Conservation (phyloP, 1,140 invertebrate genomes). For the Intoshia linei region DNA sequence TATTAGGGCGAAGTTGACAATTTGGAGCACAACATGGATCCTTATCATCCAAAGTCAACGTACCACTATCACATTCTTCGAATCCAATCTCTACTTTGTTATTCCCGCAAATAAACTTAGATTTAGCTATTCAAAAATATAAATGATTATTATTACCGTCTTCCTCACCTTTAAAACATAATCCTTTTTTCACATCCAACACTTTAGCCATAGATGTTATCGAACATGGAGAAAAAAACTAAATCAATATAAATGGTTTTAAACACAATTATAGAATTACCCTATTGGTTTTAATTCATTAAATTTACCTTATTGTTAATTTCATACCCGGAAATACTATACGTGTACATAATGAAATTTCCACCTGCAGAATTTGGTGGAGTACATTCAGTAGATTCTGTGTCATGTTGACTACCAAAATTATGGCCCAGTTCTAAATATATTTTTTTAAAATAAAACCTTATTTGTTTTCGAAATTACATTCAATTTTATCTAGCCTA, state of each 20-base stretch:
- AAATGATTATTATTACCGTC: not conserved
- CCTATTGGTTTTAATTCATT: not conserved
- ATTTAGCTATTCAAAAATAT: slow-evolving; percentile 30
- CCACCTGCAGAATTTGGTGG: slow-evolving; percentile 52
- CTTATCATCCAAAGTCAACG: slow-evolving; percentile 58
- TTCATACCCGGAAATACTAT: slow-evolving; percentile 76
- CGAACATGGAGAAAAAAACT: slow-evolving; percentile 74
- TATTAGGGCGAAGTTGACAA: slow-evolving; percentile 47
- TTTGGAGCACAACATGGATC: slow-evolving; percentile 64
- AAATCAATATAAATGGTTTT: slow-evolving; percentile 11
- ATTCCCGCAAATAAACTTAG: slow-evolving; percentile 72
- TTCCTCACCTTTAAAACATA: slow-evolving; percentile 37
- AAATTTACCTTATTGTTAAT: slow-evolving; percentile 55
- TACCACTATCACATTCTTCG: slow-evolving; percentile 67
- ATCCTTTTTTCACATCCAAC: slow-evolving; percentile 49
- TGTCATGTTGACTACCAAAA: slow-evolving; percentile 90
- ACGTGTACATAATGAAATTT: slow-evolving; percentile 84
- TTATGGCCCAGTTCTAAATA: slow-evolving; percentile 57
- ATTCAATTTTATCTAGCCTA: not conserved
- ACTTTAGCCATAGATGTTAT: slow-evolving; percentile 60
- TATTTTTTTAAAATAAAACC: not conserved
- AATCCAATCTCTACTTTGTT: slow-evolving; percentile 54
- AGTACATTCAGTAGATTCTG: slow-evolving; percentile 60
- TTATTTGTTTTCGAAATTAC: not conserved
- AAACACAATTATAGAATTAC: not conserved